These are phyloP conservation scores for Odontocolon sp. DNA, from an alignment of 2,888 invertebrate species.

Conservation along the genomic window DNA sequence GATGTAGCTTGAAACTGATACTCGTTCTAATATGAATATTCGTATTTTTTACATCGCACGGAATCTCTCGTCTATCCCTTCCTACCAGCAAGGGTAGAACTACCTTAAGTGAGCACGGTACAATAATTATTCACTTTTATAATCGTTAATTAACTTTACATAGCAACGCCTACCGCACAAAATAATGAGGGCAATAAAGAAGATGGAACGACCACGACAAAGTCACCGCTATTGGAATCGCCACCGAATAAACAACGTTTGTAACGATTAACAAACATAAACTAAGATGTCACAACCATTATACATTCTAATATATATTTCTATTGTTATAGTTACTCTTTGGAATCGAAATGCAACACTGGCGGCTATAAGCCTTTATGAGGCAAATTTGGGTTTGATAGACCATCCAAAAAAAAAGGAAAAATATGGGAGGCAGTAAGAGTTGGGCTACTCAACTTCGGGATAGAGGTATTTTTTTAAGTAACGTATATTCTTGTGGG, in stretches of 20 bases:
- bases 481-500: no score
- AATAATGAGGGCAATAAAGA: neutral
- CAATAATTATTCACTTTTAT: no score
- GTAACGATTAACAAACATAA: neutral
- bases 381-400: slow-evolving; percentile 1
- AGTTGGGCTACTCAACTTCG: neutral
- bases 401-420: neutral
- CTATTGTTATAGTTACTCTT: neutral
- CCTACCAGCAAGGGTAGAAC: no score
- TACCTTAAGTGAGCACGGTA: no score
- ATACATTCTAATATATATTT: neutral
- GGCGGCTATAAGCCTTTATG: slow-evolving; percentile 1
- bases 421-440: slow-evolving; percentile 8
- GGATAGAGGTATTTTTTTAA: neutral
- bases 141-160: neutral
- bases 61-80: no score
- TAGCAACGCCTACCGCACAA: neutral
- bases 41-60: no score
- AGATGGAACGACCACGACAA: neutral
- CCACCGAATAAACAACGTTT: neutral
- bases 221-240: neutral
- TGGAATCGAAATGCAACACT: neutral
- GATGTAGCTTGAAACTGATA: no score
- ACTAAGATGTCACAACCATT: neutral
- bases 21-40: no score